Percentiles rank a stretch among this genome's conserved stretches.
Evolutionary conservation across 1,140 invertebrate species (phyloP).

Genomic region (Lamellibrachia luymesi): DNA sequence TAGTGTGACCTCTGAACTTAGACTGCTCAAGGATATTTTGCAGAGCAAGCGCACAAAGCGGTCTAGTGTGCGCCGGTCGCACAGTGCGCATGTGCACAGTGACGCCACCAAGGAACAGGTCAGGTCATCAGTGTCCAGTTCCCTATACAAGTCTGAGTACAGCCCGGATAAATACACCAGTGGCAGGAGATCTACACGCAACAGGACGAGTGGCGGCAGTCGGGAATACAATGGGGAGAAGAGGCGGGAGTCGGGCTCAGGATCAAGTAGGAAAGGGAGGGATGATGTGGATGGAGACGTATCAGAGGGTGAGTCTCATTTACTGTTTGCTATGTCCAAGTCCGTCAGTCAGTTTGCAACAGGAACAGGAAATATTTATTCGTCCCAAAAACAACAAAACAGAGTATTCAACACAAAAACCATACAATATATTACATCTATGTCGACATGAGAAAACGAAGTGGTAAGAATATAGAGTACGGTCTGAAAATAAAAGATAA

Average conservation of each 20-base stretch:
- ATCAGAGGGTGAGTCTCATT: constrained; percentile 12
- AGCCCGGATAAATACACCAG: constrained; percentile 3
- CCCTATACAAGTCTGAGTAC: constrained; percentile 9
- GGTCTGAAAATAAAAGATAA: too few species aligned
- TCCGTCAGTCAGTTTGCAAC: too few species aligned
- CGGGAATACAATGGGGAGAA: constrained; percentile 19
- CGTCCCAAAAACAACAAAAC: too few species aligned
- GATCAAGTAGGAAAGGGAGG: constrained; percentile 19
- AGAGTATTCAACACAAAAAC: too few species aligned
- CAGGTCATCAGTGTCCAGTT: constrained; percentile 2
- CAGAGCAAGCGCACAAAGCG: neutral
- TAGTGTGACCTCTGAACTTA: neutral
- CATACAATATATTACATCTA: too few species aligned
- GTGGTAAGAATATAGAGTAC: too few species aligned
- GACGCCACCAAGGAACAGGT: neutral
- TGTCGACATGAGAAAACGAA: too few species aligned
- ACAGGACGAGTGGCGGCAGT: constrained; percentile 26
- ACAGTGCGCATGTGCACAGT: neutral
- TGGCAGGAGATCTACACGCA: neutral
- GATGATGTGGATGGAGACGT: constrained; percentile 19
- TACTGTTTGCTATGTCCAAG: too few species aligned
- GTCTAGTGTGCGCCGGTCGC: neutral
- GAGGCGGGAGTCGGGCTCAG: constrained; percentile 27
- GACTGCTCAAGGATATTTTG: constrained; percentile 8
- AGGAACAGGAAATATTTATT: too few species aligned